phyloP scores from a whole-genome alignment of 92 coral and sea anemone species.

The Phenganax marumi region DNA sequence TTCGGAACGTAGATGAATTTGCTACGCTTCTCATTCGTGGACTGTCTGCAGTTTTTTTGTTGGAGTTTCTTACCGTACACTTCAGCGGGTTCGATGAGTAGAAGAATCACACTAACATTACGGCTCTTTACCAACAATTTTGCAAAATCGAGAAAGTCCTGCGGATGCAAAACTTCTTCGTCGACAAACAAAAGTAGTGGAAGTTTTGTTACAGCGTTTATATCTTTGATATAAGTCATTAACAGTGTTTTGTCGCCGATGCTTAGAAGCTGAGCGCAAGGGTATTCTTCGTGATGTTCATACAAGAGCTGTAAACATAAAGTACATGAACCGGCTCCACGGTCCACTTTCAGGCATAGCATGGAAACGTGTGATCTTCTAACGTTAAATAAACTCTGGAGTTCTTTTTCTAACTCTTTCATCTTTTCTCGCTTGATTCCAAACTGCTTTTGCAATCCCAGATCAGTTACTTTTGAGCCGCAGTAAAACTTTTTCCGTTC shows the following conservation, averaged over 20 bases:
- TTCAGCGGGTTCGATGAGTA: neutral
- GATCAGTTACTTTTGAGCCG: slow-evolving; percentile 14
- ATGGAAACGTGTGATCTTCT: slow-evolving; percentile 36
- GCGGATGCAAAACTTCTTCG: slow-evolving; percentile 23
- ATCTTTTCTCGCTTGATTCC: slow-evolving; percentile 15
- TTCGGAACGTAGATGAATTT: slow-evolving; percentile 34
- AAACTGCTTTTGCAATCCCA: slow-evolving; percentile 9
- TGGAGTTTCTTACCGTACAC: slow-evolving; percentile 20
- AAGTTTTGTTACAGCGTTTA: slow-evolving; percentile 18
- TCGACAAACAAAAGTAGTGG: slow-evolving; percentile 38
- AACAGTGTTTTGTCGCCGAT: neutral
- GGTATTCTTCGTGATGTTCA: slow-evolving; percentile 1
- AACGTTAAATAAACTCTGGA: slow-evolving; percentile 18
- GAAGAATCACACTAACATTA: neutral
- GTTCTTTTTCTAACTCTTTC: slow-evolving; percentile 19
- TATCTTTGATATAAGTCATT: slow-evolving; percentile 20
- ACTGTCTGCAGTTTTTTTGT: slow-evolving; percentile 33
- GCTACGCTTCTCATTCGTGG: slow-evolving; percentile 29
- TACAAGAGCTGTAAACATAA: slow-evolving; percentile 32
- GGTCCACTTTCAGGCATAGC: slow-evolving; percentile 29
- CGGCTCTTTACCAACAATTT: slow-evolving; percentile 1
- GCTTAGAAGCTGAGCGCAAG: slow-evolving; percentile 26
- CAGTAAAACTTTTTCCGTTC: slow-evolving; percentile 32
- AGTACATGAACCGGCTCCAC: slow-evolving; percentile 41
- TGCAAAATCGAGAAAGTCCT: slow-evolving; percentile 28